Base-by-base conservation (phyloP, 2,113 vertebrate species). In the Echinops telfairi region DNA sequence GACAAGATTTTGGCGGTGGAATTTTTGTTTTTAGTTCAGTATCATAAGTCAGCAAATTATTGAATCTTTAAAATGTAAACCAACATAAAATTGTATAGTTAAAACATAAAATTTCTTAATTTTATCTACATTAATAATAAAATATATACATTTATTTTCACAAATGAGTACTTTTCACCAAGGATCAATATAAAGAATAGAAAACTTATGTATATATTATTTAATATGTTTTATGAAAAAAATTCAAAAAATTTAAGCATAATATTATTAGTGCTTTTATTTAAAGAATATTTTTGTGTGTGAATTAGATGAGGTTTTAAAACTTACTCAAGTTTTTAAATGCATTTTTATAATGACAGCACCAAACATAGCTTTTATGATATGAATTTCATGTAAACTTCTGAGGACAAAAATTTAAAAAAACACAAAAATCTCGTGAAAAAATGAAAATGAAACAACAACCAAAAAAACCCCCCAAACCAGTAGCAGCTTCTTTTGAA, bases 381-480 rank as follows among this genome's bases (percentile, higher is more conserved):
- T 77, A 83, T 40, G 60, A n/a, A 60, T 87, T 90, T 83, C 83
- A 58, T 53, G 33, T 64, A 86, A 76, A 76, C 12, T 82, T 93
- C 68, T 91, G 58, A 77, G 68, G 36, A 97, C 40, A 22, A 16
- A 75, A 80, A 68, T 53, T 7, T 7, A 53, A 53, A 53, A 4
- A 53, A 53, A 53, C 47, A 53, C 9, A 78, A 53, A 70, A 53
- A 62, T 62, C 66, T 81, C 2, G 73, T n/a, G 76, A 27, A 62
- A 47, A 64, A 83, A 82, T 27, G 25, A 40, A 87, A 36, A 83
- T 68, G 53, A 29, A 64, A 15, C 25, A 20, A 25, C 17, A 66
- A 27, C 64, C 47, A 53, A 2, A 53, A 53, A 53, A 53, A 53
- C 9, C 9, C 12, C 58, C 20, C 20, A 36, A 77, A 53, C 47